Evolutionary conservation across 2,888 invertebrate species (phyloP).

Genomic region (Cephonodes hylas): DNA sequence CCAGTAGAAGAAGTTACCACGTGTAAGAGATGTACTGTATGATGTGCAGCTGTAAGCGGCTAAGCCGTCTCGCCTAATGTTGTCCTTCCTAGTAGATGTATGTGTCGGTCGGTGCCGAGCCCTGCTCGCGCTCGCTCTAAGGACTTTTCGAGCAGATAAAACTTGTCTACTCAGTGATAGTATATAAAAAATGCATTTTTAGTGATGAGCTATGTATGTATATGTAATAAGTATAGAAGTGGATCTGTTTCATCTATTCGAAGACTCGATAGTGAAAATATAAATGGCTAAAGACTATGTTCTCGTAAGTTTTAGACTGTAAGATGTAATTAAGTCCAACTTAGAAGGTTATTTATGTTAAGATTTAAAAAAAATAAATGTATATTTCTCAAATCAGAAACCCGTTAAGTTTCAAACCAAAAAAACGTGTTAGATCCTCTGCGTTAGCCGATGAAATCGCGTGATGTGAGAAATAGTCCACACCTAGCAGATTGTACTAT

Average conservation of each 20-base stretch:
- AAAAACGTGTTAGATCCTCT: conserved; percentile 58
- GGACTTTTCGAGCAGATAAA: conserved; percentile 80
- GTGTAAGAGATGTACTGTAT: conserved; percentile 71
- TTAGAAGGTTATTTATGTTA: conserved; percentile 72
- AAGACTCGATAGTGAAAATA: conserved; percentile 72
- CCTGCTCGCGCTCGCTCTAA: conserved; percentile 64
- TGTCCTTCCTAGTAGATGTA: conserved; percentile 75
- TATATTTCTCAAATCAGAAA: conserved; percentile 72
- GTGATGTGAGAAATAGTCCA: conserved; percentile 6
- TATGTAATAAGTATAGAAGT: conserved; percentile 69
- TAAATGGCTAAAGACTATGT: conserved; percentile 79
- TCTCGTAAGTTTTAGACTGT: conserved; percentile 60
- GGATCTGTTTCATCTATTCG: conserved; percentile 81
- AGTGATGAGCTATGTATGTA: conserved; percentile 77
- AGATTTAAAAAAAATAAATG: conserved; percentile 55
- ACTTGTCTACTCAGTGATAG: conserved; percentile 79
- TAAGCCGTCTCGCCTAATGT: conserved; percentile 69
- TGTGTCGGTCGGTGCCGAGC: conserved; percentile 2
- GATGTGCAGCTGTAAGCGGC: conserved; percentile 76
- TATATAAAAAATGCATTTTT: conserved; percentile 77
- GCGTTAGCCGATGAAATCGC: conserved; percentile 54
- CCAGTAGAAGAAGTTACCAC: conserved; percentile 75
- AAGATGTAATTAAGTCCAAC: conserved; percentile 70
- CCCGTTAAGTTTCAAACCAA: conserved; percentile 72
- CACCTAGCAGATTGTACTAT: conserved; percentile 49